Conservation (phyloP, 2,888 invertebrate species). For the Ganaspis brasiliensis region DNA sequence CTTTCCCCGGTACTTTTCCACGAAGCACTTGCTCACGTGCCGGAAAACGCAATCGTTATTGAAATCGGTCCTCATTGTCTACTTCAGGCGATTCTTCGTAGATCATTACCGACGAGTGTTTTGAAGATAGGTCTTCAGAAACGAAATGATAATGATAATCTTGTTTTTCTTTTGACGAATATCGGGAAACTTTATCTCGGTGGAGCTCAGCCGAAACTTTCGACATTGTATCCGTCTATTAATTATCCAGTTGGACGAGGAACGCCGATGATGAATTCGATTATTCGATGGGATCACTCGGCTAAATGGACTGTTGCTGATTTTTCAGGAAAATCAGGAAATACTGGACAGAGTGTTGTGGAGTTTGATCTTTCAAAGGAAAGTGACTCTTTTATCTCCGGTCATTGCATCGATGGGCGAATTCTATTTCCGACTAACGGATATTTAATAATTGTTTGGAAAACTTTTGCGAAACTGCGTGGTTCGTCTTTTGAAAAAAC, state of each 20-base stretch:
- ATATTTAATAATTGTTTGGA: slow-evolving; percentile 92
- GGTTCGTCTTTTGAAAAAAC: too few relatives aligned
- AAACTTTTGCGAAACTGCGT: too few relatives aligned
- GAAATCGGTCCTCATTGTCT: too few relatives aligned
- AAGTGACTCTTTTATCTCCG: slow-evolving; percentile 88
- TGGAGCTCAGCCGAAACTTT: slow-evolving; percentile 91
- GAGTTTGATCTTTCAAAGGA: slow-evolving; percentile 89
- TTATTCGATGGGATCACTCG: slow-evolving; percentile 97
- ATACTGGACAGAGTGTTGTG: too few relatives aligned
- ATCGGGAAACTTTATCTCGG: slow-evolving; percentile 92
- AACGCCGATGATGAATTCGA: slow-evolving; percentile 92
- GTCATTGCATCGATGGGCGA: slow-evolving; percentile 93
- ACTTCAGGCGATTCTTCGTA: too few relatives aligned
- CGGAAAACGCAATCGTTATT: slow-evolving; percentile 92
- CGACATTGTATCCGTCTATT: too few relatives aligned
- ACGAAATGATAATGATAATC: slow-evolving; percentile 88
- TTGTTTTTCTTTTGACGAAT: slow-evolving; percentile 88
- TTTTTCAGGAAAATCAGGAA: slow-evolving; percentile 84
- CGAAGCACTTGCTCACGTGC: slow-evolving; percentile 92
- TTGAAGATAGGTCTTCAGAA: slow-evolving; percentile 94
- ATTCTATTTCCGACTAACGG: slow-evolving; percentile 97
- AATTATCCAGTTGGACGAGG: too few relatives aligned
- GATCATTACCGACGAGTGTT: slow-evolving; percentile 87
- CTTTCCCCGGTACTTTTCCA: slow-evolving; percentile 97
- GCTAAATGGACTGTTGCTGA: too few relatives aligned